These are phyloP conservation scores for Phaethon lepturus DNA, from an alignment of 2,113 vertebrate species.

Conservation along the genomic window DNA sequence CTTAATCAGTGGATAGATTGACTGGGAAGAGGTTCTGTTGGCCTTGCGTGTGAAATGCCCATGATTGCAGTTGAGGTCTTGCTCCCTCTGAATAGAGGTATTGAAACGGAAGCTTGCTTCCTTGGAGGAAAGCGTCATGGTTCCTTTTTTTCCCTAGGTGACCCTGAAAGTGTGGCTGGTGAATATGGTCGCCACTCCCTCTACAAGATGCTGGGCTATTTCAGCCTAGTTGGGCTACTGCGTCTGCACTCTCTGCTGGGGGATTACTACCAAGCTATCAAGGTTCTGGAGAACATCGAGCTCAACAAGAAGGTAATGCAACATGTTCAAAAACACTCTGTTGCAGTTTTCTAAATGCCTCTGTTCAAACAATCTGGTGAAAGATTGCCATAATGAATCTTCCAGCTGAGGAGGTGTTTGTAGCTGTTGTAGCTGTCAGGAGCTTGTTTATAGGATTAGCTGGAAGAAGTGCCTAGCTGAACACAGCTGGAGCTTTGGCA, in stretches of 20 bases:
- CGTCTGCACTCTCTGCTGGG: slow-evolving; percentile 95
- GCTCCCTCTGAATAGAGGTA: background rate
- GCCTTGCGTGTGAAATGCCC: background rate
- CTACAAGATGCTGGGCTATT: slow-evolving; percentile 99
- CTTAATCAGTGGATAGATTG: background rate
- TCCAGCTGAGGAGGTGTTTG: background rate
- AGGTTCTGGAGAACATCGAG: slow-evolving; percentile 98
- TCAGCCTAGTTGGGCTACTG: slow-evolving; percentile 95
- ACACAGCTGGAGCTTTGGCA: slow-evolving; percentile 1
- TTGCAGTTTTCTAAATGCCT: background rate
- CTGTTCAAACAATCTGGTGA: background rate
- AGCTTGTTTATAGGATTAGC: background rate
- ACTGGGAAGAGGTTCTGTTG: background rate
- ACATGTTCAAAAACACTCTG: background rate
- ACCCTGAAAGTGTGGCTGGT: slow-evolving; percentile 98
- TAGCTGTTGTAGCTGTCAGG: background rate
- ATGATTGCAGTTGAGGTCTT: background rate
- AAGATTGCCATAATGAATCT: background rate
- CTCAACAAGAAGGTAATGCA: slow-evolving; percentile 95
- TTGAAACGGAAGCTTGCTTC: background rate
- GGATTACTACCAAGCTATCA: slow-evolving; percentile 99
- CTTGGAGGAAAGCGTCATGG: background rate
- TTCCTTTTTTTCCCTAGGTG: slow-evolving; percentile 76
- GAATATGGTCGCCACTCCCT: slow-evolving; percentile 97
- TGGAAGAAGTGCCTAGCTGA: background rate